These are phyloP conservation scores for Microcebus lehilahytsara DNA, from an alignment of 2,113 vertebrate genomes.

Conservation along the genomic window DNA sequence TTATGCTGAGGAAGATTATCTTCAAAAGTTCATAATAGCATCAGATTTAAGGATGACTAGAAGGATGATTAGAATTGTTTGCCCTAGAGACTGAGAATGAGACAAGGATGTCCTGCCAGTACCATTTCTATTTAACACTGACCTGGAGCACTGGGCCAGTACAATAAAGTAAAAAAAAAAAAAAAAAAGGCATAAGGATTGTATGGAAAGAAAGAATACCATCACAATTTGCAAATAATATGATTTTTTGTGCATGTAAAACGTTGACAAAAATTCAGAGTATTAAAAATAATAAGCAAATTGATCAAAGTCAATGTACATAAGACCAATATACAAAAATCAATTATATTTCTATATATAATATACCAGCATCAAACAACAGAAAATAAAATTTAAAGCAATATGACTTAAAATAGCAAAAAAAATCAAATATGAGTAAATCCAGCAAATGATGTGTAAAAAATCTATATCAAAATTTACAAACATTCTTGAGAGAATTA, in stretches of 20 bases:
- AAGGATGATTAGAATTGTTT: background rate
- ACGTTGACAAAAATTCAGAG: background rate
- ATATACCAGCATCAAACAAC: background rate
- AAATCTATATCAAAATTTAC: background rate
- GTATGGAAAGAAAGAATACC: background rate
- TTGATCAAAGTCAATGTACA: background rate
- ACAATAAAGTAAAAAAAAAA: constrained; percentile 9
- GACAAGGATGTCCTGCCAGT: background rate
- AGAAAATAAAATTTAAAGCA: constrained; percentile 5
- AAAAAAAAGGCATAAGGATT: background rate
- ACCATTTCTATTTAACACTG: background rate
- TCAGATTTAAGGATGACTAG: background rate
- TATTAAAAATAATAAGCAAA: background rate
- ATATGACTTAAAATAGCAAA: background rate
- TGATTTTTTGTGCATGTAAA: background rate
- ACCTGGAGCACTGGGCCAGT: background rate
- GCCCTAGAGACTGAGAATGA: background rate
- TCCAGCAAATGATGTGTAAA: background rate
- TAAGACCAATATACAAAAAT: background rate
- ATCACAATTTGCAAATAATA: background rate
- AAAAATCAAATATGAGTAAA: constrained; percentile 3
- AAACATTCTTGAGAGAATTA: background rate
- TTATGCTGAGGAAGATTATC: background rate
- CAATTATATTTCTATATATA: background rate
- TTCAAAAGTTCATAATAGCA: background rate